A percentile compares a stretch with the other conserved stretches of the same genome.
These are phyloP conservation scores for Drosophila mayri DNA, from an alignment of 1,140 invertebrate genomes.

Conservation along the genomic window DNA sequence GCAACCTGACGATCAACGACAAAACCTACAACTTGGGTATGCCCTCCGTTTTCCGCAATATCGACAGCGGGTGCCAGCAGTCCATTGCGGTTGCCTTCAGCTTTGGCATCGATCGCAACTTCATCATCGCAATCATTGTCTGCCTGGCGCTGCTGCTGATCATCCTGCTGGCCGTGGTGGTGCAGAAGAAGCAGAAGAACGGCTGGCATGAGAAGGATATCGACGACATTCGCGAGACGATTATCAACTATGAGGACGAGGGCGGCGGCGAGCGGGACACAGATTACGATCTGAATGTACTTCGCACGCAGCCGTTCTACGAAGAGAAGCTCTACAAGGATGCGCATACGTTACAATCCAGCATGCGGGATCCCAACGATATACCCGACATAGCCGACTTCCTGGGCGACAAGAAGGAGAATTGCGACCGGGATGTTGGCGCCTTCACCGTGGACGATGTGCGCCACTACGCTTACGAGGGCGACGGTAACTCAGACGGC, in stretches of 20 bases:
- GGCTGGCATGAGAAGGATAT: conserved; percentile 95
- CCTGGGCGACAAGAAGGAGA: conserved; percentile 94
- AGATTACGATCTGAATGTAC: conserved; percentile 96
- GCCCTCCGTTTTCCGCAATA: conserved; percentile 89
- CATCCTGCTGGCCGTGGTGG: conserved; percentile 93
- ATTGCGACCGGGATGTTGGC: conserved; percentile 95
- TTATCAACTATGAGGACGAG: conserved; percentile 98
- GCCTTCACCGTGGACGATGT: conserved; percentile 97
- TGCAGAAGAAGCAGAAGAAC: conserved; percentile 93
- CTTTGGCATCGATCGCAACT: conserved; percentile 93
- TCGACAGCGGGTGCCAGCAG: conserved; percentile 89
- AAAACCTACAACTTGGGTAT: conserved; percentile 91
- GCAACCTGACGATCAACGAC: conserved; percentile 93
- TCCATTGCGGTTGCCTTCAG: conserved; percentile 90
- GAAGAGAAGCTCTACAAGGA: conserved; percentile 84
- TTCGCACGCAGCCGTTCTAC: conserved; percentile 87
- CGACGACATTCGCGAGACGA: conserved; percentile 98
- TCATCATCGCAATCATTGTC: conserved; percentile 93
- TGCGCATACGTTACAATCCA: conserved; percentile 62
- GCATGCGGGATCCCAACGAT: conserved; percentile 76
- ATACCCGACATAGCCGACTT: conserved; percentile 96
- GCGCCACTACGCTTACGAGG: conserved; percentile 98
- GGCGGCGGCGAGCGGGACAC: conserved; percentile 98
- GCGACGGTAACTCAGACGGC: conserved; percentile 96
- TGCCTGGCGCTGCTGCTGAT: conserved; percentile 92